Percentiles rank a stretch among this genome's conserved stretches.
Evolutionary conservation across 2,888 invertebrate species (phyloP).

Genomic region (Ethmia dodecea): DNA sequence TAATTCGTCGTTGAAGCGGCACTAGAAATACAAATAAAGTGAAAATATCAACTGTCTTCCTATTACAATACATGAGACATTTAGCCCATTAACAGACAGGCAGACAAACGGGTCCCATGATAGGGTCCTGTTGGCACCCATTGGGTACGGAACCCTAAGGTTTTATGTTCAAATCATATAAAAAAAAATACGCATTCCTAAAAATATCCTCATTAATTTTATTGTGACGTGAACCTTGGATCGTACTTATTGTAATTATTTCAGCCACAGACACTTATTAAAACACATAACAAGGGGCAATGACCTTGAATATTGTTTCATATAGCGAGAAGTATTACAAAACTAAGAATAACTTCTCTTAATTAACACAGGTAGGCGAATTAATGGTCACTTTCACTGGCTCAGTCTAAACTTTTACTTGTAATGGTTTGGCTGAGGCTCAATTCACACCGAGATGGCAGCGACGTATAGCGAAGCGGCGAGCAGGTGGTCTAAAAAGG

Average conservation of each 20-base stretch:
- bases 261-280: background rate
- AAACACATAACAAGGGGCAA: background rate
- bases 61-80: too few species aligned
- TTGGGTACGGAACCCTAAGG: background rate
- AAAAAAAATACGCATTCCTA: background rate
- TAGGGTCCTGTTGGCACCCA: background rate
- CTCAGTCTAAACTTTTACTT: slow-evolving; percentile 19
- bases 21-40: too few species aligned
- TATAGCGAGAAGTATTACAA: slow-evolving; percentile 16
- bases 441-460: background rate
- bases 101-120: too few species aligned
- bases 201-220: background rate
- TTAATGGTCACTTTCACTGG: slow-evolving; percentile 21
- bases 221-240: background rate
- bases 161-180: background rate
- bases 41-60: too few species aligned
- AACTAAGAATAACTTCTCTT: slow-evolving; percentile 17
- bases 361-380: slow-evolving; percentile 17
- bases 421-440: background rate
- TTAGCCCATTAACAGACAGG: too few species aligned
- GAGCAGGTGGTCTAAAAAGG: background rate
- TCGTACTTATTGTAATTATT: background rate
- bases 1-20: too few species aligned
- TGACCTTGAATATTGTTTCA: slow-evolving; percentile 1
- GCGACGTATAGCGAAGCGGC: background rate